Percentiles rank a stretch among this genome's conserved stretches.
These are phyloP conservation scores for Rhadinocentrus ornatus DNA, from an alignment of 2,797 vertebrate genomes.

Conservation along the genomic window DNA sequence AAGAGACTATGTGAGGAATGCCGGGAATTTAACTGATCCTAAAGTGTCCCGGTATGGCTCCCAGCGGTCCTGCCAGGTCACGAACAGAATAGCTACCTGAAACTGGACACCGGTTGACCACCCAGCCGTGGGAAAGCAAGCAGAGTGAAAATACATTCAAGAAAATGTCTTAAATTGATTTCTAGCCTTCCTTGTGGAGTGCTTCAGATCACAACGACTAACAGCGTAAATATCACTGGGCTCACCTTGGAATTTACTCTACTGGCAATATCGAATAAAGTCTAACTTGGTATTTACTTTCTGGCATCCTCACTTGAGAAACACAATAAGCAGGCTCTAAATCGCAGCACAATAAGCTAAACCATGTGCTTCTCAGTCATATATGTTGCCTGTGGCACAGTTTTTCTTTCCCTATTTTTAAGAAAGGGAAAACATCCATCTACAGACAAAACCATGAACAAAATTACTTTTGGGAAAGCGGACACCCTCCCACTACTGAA, in stretches of 20 bases:
- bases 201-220: constrained; percentile 31
- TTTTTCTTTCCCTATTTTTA: background rate
- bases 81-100: constrained; percentile 67
- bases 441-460: constrained; percentile 16
- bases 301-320: constrained; percentile 50
- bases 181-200: constrained; percentile 7
- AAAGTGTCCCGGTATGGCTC: constrained; percentile 70
- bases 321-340: constrained; percentile 48
- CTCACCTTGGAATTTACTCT: constrained; percentile 44
- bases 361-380: constrained; percentile 48
- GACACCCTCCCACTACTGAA: constrained; percentile 19
- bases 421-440: constrained; percentile 26
- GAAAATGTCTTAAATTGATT: constrained; percentile 43
- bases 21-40: constrained; percentile 73
- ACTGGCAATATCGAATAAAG: constrained; percentile 45
- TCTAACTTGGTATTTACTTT: constrained; percentile 45
- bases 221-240: constrained; percentile 34
- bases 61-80: constrained; percentile 62
- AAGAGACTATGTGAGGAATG: constrained; percentile 78
- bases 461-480: constrained; percentile 48
- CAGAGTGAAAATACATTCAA: constrained; percentile 54
- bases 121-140: constrained; percentile 64
- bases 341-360: constrained; percentile 42
- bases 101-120: constrained; percentile 67
- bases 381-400: constrained; percentile 29